Percentiles rank a stretch among this genome's conserved stretches.
Conservation (phyloP, 2,888 invertebrate genomes). For the Cataglyphis livida region DNA sequence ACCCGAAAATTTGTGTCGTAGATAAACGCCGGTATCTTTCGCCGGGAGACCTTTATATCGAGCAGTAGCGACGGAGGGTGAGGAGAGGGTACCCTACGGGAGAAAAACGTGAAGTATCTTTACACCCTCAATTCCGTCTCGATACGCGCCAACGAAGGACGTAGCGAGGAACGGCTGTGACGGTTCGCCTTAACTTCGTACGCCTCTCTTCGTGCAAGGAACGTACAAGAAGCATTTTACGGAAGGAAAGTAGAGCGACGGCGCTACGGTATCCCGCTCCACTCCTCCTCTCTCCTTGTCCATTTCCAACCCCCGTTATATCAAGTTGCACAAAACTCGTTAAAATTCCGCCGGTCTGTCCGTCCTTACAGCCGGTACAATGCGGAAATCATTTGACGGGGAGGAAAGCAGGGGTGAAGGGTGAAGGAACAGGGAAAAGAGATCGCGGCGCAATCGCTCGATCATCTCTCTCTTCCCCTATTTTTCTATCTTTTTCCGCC, state of each 20-base stretch:
- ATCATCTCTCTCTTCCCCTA: neutral
- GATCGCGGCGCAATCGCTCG: conserved; percentile 35
- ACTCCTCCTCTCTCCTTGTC: neutral
- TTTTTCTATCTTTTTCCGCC: conserved; percentile 2
- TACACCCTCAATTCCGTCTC: conserved; percentile 43
- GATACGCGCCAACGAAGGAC: conserved; percentile 50
- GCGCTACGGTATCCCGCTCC: conserved; percentile 27
- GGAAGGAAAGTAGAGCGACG: conserved; percentile 40
- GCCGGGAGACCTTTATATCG: conserved; percentile 16
- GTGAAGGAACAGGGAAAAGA: neutral
- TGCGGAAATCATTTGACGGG: conserved; percentile 68
- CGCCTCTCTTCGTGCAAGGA: conserved; percentile 41
- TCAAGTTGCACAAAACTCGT: conserved; percentile 79
- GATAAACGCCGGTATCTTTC: conserved; percentile 33
- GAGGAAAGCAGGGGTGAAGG: neutral
- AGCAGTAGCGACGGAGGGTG: neutral
- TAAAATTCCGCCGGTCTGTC: conserved; percentile 79
- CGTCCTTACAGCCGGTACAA: conserved; percentile 75
- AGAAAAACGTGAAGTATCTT: conserved; percentile 50
- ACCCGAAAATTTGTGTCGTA: conserved; percentile 3
- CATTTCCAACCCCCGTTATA: conserved; percentile 34
- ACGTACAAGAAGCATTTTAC: conserved; percentile 50
- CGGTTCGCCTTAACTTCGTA: conserved; percentile 41
- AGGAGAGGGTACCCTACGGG: neutral
- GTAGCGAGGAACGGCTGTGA: neutral